Evolutionary conservation across 2,797 vertebrate species (phyloP).

Genomic region (Sebastes paucispinis): DNA sequence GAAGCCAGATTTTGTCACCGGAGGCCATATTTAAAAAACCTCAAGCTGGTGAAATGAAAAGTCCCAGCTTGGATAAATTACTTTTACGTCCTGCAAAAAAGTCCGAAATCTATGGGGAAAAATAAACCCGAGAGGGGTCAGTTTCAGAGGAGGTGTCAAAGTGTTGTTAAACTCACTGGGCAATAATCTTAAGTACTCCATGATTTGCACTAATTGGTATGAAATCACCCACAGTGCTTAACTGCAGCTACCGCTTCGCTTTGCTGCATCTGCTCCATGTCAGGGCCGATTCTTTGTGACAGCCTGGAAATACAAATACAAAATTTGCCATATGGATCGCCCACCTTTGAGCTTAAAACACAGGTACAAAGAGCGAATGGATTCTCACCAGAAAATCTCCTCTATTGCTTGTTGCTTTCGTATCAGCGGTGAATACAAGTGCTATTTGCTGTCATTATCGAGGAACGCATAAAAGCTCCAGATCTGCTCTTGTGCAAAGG

Average conservation of each 20-base stretch:
- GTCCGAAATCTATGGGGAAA: constrained; percentile 59
- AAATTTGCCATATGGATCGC: constrained; percentile 64
- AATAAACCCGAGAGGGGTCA: constrained; percentile 71
- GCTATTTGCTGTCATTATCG: constrained; percentile 73
- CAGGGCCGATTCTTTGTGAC: constrained; percentile 81
- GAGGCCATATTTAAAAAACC: constrained; percentile 43
- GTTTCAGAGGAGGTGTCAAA: constrained; percentile 80
- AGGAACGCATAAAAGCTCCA: constrained; percentile 66
- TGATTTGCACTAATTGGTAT: constrained; percentile 85
- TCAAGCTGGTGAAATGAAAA: constrained; percentile 50
- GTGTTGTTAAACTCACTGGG: constrained; percentile 78
- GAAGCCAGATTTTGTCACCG: constrained; percentile 69
- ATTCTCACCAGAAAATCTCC: constrained; percentile 60
- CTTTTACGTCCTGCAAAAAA: constrained; percentile 47
- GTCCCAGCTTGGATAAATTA: constrained; percentile 60
- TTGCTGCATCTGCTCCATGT: constrained; percentile 77
- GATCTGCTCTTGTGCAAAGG: constrained; percentile 63
- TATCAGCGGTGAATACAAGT: constrained; percentile 54
- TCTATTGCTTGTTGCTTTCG: constrained; percentile 47
- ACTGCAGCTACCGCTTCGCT: constrained; percentile 75
- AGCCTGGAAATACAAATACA: constrained; percentile 77
- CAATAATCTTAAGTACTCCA: constrained; percentile 83
- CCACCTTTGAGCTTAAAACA: constrained; percentile 73
- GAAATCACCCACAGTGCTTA: constrained; percentile 81
- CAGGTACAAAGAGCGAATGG: constrained; percentile 67